Base-by-base conservation (phyloP, 2,888 invertebrate species). In the Leucania comma region DNA sequence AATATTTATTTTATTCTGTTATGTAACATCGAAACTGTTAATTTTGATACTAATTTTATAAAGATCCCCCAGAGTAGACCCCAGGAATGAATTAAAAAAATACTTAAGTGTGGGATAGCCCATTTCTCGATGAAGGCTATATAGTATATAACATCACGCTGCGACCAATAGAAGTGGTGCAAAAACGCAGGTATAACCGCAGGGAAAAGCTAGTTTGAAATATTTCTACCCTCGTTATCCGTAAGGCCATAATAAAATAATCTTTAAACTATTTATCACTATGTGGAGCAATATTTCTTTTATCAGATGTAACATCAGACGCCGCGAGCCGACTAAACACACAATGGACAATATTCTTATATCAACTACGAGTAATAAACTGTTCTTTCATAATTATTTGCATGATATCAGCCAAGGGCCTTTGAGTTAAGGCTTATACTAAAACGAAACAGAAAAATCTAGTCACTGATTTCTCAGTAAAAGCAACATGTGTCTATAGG, bases 261-360 rank as follows among this genome's bases (percentile, higher is more conserved):
- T 67, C 71, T 59, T 59, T 59, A 24, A 48, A 70, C 26, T 20
- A 8, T 32, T 58, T 73, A 42, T 68, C 78, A 56, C 24, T 2
- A 48, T 59, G 48, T 69, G 35, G 46, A 24, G 70, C n/a, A 38
- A 77, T 58, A 17, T 14, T 24, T 53, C 53, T 59, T 29, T 70
- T 54, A 73, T 78, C 46, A 17, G 42, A 42, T 59, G 38, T 24
- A 9, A 54, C 48, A 48, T 59, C 48, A 42, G 53, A 48, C 46
- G 35, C 3, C n/a, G n/a, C n/a, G n/a, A n/a, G n/a, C n/a, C n/a
- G 6, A n/a, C 29, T 29, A 26, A 50, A 69, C 53, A 53, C 17
- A 54, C 12, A 32, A 75, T 48, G 32, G 32, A 42, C 14, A 8
- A n/a, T 20, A 26, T 17, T 53, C 26, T 8, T 53, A 66, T 12